Base-by-base conservation (phyloP, 1,140 invertebrate genomes). In the Drosophila sulfurigaster region DNA sequence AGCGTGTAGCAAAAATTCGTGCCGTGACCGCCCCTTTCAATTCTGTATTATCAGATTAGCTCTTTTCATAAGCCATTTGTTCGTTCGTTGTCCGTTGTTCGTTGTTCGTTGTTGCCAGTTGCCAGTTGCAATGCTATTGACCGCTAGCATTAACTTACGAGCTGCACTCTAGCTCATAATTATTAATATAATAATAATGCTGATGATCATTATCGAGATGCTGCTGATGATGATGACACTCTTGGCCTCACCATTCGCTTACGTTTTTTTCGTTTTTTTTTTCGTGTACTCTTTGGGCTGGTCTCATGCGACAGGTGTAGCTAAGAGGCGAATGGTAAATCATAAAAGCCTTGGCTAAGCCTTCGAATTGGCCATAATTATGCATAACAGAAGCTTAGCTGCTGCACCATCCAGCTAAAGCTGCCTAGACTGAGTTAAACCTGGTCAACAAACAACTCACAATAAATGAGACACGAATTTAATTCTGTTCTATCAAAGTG, bases 31-130 rank as follows among this genome's bases (percentile, higher is more conserved):
- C 83, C 83, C 83, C 83, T 88, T 88, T 88, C 83, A 88, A 88
- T 88, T 88, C 83, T 88, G 79, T 88, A 88, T 88, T 88, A 88
- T 88, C 83, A 88, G 83, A 88, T 88, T 88, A 88, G 83, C 83
- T 88, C 78, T 82, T 87, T 83, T 80, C 74, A 82, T 82, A 88
- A 80, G 77, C 72, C 66, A 78, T 87, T 87, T 82, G 72, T 74
- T 83, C 74, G 32, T 63, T 63, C 56, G 32, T 38, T 30, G 7
- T 6, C 41, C 52, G 59, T 64, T 58, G 49, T 30, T 45, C 52
- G 59, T 64, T 58, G 49, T 30, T 45, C 20, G 43, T 64, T 73
- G 63, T 64, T 64, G 51, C 46, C 41, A 48, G 56, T 51, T 66
- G 7, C 32, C 32, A 38, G 35, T 38, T 8, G 35, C 35, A 7